These are phyloP conservation scores for Heliconius hewitsoni DNA, from an alignment of 1,140 invertebrate genomes.

Conservation along the genomic window DNA sequence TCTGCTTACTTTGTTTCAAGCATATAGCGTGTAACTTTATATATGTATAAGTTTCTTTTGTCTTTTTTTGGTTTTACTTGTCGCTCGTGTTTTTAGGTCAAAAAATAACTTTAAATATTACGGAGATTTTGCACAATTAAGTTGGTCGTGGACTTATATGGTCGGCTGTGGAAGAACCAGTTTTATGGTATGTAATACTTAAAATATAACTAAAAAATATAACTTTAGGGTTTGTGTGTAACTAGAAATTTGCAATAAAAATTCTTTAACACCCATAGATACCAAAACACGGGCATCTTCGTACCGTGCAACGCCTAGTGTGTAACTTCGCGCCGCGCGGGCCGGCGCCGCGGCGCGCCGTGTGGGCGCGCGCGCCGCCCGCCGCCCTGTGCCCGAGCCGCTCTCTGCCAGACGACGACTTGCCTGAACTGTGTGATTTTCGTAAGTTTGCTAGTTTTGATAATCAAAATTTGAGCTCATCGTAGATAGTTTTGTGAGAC, in stretches of 20 bases:
- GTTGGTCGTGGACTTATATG: constrained; percentile 64
- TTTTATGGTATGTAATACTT: constrained; percentile 59
- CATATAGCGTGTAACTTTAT: too few species aligned
- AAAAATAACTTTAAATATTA: constrained; percentile 46
- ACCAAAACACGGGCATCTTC: constrained; percentile 47
- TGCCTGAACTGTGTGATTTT: constrained; percentile 23
- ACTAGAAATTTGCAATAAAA: too few species aligned
- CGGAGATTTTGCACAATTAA: constrained; percentile 66
- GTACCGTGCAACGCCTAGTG: constrained; percentile 63
- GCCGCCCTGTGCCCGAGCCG: constrained; percentile 52
- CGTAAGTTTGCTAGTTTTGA: constrained; percentile 14
- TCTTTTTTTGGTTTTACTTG: not conserved
- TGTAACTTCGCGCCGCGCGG: constrained; percentile 72
- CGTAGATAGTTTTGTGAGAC: too few species aligned
- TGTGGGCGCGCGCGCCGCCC: constrained; percentile 53
- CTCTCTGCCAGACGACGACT: constrained; percentile 39
- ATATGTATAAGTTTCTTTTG: not conserved
- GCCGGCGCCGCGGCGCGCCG: constrained; percentile 36
- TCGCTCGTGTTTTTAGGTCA: constrained; percentile 35
- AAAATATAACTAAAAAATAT: too few species aligned
- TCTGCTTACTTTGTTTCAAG: too few species aligned
- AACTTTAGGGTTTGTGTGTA: too few species aligned
- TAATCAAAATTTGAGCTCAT: not conserved
- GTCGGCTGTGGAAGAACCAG: constrained; percentile 66
- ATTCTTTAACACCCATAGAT: constrained; percentile 26